Evolutionary conservation across 1,140 invertebrate genomes (phyloP), one percentile per base, ranked within the genome.

Genomic region (Tetragonula clypearis): DNA sequence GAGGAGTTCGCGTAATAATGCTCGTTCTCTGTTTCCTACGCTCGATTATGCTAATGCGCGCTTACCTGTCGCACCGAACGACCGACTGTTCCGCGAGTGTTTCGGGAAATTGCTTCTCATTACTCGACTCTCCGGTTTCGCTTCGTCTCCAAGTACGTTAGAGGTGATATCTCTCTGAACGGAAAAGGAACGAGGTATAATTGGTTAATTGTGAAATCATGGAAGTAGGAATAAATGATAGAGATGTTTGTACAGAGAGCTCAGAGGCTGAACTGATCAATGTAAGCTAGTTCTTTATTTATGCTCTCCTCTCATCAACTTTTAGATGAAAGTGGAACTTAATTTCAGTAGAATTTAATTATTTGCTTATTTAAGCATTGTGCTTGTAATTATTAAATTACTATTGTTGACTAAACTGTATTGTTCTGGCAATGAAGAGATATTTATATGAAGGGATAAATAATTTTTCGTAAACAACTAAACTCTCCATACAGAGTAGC

Each of bases 1-100:
- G 86, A 84, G 82, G 69, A 73, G 56, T 19, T 66, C 62, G 82
- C 35, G 66, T 85, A 87, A 88, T 89, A 77, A 87, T 83, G 79
- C 74, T 62, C 68, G 60, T 14, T n/a, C 62, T 65, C 66, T 14
- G 23, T 77, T 68, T 26, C 62, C 68, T 15, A 26, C 23, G 30
- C 21, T 56, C 30, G 60, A 82, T 82, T 68, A 65, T 41, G n/a
- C 73, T 30, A 14, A 56, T 56, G n/a, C 17, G 4, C 49, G 23
- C 49, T 49, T 26, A 55, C 23, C 19, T 66, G 60, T 53, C 41
- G 41, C 30, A 23, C 14, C 11, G 23, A 55, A 15, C 4, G 17
- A n/a, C 9, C 35, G 69, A 49, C 14, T 66, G 65, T 66, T 19
- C 30, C 9, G 65, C 35, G 30, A 71, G 35, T 35, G 68, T 71